Evolutionary conservation across 2,888 invertebrate genomes (phyloP).

Genomic region (Oegoconia quadripuncta): DNA sequence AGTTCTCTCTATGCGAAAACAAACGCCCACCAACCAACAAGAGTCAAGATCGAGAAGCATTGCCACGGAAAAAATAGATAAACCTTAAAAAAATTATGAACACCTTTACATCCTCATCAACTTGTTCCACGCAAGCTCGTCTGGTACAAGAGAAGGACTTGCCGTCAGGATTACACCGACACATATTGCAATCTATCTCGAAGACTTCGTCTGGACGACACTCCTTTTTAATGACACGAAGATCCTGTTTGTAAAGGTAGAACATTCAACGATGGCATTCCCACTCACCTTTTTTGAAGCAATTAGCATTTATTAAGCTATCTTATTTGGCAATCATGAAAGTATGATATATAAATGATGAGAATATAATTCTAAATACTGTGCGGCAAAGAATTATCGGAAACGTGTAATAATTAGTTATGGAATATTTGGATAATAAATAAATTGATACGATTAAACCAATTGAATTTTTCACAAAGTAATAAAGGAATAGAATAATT

Average conservation of each 20-base stretch:
- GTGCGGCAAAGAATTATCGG: too few relatives aligned
- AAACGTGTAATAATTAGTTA: neutral
- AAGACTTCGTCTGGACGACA: slow-evolving; percentile 76
- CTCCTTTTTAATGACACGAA: slow-evolving; percentile 41
- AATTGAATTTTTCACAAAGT: too few relatives aligned
- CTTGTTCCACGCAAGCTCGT: slow-evolving; percentile 51
- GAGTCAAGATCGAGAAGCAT: neutral
- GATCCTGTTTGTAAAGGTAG: slow-evolving; percentile 36
- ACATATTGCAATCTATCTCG: slow-evolving; percentile 78
- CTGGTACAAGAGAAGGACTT: slow-evolving; percentile 75
- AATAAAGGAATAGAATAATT: too few relatives aligned
- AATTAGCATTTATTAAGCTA: too few relatives aligned
- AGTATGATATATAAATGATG: too few relatives aligned
- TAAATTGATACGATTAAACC: too few relatives aligned
- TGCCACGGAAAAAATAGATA: neutral
- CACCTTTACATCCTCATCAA: slow-evolving; percentile 45
- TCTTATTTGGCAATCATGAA: too few relatives aligned
- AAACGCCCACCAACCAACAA: neutral
- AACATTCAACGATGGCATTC: too few relatives aligned
- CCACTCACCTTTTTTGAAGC: too few relatives aligned
- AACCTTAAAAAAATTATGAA: slow-evolving; percentile 7
- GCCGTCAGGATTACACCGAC: slow-evolving; percentile 77
- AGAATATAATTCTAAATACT: too few relatives aligned
- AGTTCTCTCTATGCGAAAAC: too few relatives aligned
- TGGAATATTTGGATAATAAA: neutral